phyloP scores from a whole-genome alignment of 2,113 vertebrate species.

The Callopanchax toddi region DNA sequence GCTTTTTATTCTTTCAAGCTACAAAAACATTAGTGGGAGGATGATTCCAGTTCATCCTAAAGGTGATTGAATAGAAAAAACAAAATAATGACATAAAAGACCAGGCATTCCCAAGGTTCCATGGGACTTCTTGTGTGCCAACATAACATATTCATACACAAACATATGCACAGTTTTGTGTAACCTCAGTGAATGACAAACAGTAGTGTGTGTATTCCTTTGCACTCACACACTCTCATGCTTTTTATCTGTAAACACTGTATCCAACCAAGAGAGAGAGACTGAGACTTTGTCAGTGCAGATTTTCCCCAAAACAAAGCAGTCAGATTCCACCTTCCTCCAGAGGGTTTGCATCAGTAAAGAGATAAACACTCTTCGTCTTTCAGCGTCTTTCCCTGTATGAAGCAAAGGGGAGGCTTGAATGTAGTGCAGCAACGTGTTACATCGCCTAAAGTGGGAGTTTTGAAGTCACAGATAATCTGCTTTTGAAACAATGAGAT shows the following conservation, averaged over 20 bases:
- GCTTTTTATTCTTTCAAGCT: background rate
- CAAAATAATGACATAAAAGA: background rate
- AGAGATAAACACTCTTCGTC: slow-evolving; percentile 60
- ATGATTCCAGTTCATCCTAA: too few species aligned
- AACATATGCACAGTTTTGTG: slow-evolving; percentile 5
- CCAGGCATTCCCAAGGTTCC: background rate
- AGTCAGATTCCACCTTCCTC: slow-evolving; percentile 54
- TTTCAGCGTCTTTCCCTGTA: slow-evolving; percentile 54
- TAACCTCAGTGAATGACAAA: slow-evolving; percentile 23
- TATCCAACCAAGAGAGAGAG: slow-evolving; percentile 26
- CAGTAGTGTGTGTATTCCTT: slow-evolving; percentile 31
- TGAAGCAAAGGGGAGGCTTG: slow-evolving; percentile 48
- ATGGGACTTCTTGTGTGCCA: background rate
- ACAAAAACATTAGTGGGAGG: background rate
- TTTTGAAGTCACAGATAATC: slow-evolving; percentile 75
- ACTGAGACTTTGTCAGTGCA: slow-evolving; percentile 10
- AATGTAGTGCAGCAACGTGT: slow-evolving; percentile 56
- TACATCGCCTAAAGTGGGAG: slow-evolving; percentile 66
- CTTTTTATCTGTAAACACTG: slow-evolving; percentile 11
- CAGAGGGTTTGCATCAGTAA: slow-evolving; percentile 50
- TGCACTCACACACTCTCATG: slow-evolving; percentile 6
- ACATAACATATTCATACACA: background rate
- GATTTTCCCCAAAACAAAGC: slow-evolving; percentile 49
- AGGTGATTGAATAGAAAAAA: background rate
- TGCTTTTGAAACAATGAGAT: slow-evolving; percentile 75